phyloP scores from a whole-genome alignment of 2,888 invertebrate species.

The Pteria penguin region DNA sequence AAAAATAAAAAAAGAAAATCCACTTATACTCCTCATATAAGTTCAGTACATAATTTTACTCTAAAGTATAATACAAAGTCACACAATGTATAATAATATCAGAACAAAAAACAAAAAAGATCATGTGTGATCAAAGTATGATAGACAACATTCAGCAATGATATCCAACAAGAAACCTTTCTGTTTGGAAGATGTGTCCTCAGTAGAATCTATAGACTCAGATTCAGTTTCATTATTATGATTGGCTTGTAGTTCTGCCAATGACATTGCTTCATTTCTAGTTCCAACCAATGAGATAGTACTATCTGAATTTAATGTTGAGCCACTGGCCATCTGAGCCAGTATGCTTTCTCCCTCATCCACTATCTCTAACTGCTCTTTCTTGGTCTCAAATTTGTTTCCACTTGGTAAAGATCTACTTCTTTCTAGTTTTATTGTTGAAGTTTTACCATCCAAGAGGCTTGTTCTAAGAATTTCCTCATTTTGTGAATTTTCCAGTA shows the following conservation, averaged over 20 bases:
- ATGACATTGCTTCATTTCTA: neutral
- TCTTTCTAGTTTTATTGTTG: neutral
- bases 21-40: too few relatives aligned
- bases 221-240: slow-evolving; percentile 16
- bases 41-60: too few relatives aligned
- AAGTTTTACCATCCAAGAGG: slow-evolving; percentile 5
- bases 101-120: too few relatives aligned
- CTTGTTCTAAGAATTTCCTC: slow-evolving; percentile 14
- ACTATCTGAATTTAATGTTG: neutral
- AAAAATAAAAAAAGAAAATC: too few relatives aligned
- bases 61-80: too few relatives aligned
- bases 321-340: slow-evolving; percentile 19
- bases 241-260: neutral
- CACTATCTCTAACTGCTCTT: slow-evolving; percentile 28
- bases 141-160: neutral
- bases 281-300: neutral
- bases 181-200: neutral
- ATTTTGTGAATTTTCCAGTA: slow-evolving; percentile 22
- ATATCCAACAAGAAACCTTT: neutral
- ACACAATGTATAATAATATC: too few relatives aligned
- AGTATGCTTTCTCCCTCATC: slow-evolving; percentile 33
- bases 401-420: neutral
- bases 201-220: slow-evolving; percentile 11
- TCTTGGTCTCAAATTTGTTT: neutral
- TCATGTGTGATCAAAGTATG: too few relatives aligned